Base-by-base conservation (phyloP, 2,888 invertebrate genomes). In the Morpho deidamia region DNA sequence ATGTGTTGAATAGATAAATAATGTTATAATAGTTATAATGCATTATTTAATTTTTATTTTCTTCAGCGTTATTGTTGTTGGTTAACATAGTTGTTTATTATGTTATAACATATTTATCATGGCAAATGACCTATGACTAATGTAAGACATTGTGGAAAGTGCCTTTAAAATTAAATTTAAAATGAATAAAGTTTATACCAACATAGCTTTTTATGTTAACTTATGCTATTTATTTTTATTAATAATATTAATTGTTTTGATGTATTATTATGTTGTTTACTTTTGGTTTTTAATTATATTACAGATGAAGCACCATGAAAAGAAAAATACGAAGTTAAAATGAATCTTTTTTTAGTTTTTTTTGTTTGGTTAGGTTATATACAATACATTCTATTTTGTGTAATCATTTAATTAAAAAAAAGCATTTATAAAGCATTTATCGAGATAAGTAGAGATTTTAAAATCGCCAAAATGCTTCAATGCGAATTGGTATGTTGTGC, bases 161-260 rank as follows among this genome's bases (percentile, higher is more conserved):
- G 89, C 89, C 89, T 88, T 89, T 86, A 81, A 82, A 83, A 87
- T 89, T 86, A 81, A 82, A 83, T 77, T 82, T 85, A 87, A 83
- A 85, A 76, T 79, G 81, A 85, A 80, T 85, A 88, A 88, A 86
- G 76, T 87, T 87, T 88, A 87, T 89, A 88, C 85, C 81, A 80
- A 85, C 81, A 86, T 87, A 88, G 87, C 85, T 88, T 87, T 86
- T 87, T 89, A 88, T 86, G 88, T 88, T 89, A 84, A 83, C 78
- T 83, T 85, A 87, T 84, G 85, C 86, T 89, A 87, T 88, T 87
- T 87, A 88, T 85, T 84, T 85, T 83, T 78, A 85, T 78, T 81
- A 84, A 86, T 87, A 88, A 88, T 84, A 86, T 86, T 88, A 87
- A 87, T 80, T 88, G 88, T 89, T 89, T 59, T 88, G 82, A 88